A percentile compares a stretch with the other conserved stretches of the same genome.
These are phyloP conservation scores for Nymphalis urticae DNA, from an alignment of 2,888 invertebrate species.

Conservation along the genomic window DNA sequence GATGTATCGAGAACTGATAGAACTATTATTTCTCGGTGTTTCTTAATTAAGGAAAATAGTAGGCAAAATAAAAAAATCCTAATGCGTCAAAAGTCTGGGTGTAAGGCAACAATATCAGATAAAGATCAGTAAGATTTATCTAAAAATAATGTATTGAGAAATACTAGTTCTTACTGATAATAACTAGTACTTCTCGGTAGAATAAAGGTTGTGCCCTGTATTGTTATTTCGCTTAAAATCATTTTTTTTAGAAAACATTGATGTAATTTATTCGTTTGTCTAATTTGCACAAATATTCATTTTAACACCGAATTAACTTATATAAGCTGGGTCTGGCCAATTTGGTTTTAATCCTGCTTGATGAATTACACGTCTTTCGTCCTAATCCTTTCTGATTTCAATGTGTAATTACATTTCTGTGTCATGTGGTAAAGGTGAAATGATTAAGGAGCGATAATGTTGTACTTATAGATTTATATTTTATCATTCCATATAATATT, in stretches of 20 bases:
- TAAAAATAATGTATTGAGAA: too few species aligned
- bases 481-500: neutral
- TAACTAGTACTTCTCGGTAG: too few species aligned
- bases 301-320: conserved; percentile 6
- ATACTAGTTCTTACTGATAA: too few species aligned
- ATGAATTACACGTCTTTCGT: conserved; percentile 12
- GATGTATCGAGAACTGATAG: too few species aligned
- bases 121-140: too few species aligned
- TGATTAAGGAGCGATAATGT: neutral
- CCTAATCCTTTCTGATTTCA: conserved; percentile 2
- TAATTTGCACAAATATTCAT: neutral
- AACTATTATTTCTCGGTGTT: too few species aligned
- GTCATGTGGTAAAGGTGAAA: conserved; percentile 1
- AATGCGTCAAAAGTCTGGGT: too few species aligned
- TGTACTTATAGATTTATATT: neutral
- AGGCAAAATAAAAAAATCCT: too few species aligned
- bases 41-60: too few species aligned
- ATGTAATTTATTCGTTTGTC: neutral
- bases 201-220: neutral
- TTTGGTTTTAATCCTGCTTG: neutral
- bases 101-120: too few species aligned
- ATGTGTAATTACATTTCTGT: conserved; percentile 3
- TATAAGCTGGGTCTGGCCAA: conserved; percentile 11
- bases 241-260: neutral
- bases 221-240: neutral